Evolutionary conservation across 1,140 invertebrate species (phyloP).

Genomic region (Zophobas atratus): DNA sequence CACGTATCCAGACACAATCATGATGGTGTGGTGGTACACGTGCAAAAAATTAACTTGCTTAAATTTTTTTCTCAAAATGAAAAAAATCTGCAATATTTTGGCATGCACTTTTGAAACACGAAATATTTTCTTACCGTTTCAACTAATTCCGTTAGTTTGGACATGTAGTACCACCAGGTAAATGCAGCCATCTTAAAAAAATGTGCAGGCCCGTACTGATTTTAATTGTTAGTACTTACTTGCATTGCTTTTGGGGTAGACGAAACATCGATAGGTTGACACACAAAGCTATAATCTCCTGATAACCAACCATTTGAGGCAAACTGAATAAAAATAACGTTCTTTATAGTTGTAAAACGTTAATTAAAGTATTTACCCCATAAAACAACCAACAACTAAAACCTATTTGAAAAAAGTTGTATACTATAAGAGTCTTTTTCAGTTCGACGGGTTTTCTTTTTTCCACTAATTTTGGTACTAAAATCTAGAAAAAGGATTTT

Average conservation of each 20-base stretch:
- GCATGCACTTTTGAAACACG: neutral
- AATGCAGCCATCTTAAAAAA: slow-evolving; percentile 84
- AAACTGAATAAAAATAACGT: slow-evolving; percentile 78
- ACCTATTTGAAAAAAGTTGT: slow-evolving; percentile 90
- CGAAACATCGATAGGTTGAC: slow-evolving; percentile 94
- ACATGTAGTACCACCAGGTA: slow-evolving; percentile 97
- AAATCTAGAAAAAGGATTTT: slow-evolving; percentile 67
- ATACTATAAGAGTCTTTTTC: slow-evolving; percentile 83
- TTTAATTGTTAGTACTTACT: slow-evolving; percentile 73
- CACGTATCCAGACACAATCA: slow-evolving; percentile 87
- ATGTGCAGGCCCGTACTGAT: neutral
- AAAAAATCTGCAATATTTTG: slow-evolving; percentile 74
- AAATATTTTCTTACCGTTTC: slow-evolving; percentile 78
- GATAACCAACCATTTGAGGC: slow-evolving; percentile 86
- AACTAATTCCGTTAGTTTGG: slow-evolving; percentile 95
- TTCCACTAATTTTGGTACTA: slow-evolving; percentile 91
- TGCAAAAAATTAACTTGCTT: slow-evolving; percentile 90
- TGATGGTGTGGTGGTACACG: slow-evolving; percentile 89
- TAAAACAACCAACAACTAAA: slow-evolving; percentile 80
- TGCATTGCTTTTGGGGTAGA: slow-evolving; percentile 87
- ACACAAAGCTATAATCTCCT: slow-evolving; percentile 88
- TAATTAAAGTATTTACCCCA: slow-evolving; percentile 50
- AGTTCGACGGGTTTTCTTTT: slow-evolving; percentile 90
- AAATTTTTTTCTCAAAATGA: slow-evolving; percentile 89
- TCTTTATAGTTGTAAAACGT: neutral